Evolutionary conservation across 2,113 vertebrate species (phyloP).

Genomic region (Spea multiplicata): DNA sequence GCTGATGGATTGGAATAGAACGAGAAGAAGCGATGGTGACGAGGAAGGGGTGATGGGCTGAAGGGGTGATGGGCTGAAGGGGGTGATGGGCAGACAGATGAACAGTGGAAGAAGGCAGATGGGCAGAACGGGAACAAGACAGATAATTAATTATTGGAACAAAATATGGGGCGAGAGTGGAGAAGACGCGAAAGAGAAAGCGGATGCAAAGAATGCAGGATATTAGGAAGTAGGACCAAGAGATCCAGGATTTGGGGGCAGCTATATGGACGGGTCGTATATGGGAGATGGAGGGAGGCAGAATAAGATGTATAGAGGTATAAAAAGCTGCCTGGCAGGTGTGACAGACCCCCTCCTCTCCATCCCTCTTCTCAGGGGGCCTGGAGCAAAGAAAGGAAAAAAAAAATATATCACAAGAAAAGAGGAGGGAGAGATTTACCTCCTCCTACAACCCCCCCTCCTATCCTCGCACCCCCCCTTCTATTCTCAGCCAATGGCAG

Average conservation of each 20-base stretch:
- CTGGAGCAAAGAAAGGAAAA: slow-evolving; percentile 46
- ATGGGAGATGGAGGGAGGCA: background rate
- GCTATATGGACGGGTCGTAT: too few species aligned
- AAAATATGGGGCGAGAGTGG: too few species aligned
- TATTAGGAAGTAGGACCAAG: background rate
- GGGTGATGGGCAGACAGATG: background rate
- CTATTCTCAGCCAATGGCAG: slow-evolving; percentile 17
- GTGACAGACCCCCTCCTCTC: slow-evolving; percentile 40
- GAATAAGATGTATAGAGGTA: slow-evolving; percentile 8
- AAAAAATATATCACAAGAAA: slow-evolving; percentile 32
- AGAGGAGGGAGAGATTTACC: slow-evolving; percentile 38
- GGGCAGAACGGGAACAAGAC: background rate
- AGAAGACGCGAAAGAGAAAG: too few species aligned
- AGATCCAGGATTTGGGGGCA: slow-evolving; percentile 28
- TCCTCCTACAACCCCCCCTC: slow-evolving; percentile 9
- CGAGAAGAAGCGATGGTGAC: background rate
- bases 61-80: background rate
- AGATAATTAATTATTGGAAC: too few species aligned
- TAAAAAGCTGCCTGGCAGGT: slow-evolving; percentile 32
- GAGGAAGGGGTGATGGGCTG: background rate
- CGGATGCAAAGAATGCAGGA: background rate
- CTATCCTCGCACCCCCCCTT: slow-evolving; percentile 2
- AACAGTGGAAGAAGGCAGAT: background rate
- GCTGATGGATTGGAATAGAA: background rate
- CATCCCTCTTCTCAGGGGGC: slow-evolving; percentile 43